phyloP scores from a whole-genome alignment of 1,140 invertebrate genomes.

The Lineus longissimus region DNA sequence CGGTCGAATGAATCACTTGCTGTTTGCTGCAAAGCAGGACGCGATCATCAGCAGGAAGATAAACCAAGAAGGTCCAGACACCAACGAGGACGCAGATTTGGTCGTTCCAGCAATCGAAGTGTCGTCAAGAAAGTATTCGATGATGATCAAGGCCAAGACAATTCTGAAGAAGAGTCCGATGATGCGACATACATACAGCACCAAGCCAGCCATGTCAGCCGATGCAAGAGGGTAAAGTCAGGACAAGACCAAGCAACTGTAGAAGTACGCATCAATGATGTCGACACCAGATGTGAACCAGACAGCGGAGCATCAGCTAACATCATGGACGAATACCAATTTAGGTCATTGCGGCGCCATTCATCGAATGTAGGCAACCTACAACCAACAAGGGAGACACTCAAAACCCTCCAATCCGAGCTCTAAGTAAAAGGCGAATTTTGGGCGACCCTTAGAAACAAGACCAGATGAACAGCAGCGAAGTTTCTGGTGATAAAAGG shows the following conservation, averaged over 20 bases:
- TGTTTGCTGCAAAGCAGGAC: too few relatives aligned
- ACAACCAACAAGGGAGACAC: background rate
- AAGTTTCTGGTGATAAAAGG: constrained; percentile 4
- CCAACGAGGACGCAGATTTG: too few relatives aligned
- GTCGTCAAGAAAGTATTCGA: too few relatives aligned
- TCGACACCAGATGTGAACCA: background rate
- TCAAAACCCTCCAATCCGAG: background rate
- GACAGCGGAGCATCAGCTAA: background rate
- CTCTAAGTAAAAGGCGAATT: background rate
- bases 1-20: too few relatives aligned
- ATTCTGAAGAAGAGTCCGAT: too few relatives aligned
- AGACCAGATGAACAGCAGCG: background rate
- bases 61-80: too few relatives aligned
- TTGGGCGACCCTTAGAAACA: background rate
- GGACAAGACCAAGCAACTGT: background rate
- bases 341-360: background rate
- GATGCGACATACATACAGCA: background rate
- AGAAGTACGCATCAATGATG: background rate
- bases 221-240: background rate
- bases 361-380: background rate
- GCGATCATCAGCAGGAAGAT: too few relatives aligned
- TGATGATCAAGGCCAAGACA: too few relatives aligned
- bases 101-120: too few relatives aligned
- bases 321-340: constrained; percentile 3
- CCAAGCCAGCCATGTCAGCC: background rate